Conservation (phyloP, 2,797 vertebrate species). For the Eleutherodactylus coqui region DNA sequence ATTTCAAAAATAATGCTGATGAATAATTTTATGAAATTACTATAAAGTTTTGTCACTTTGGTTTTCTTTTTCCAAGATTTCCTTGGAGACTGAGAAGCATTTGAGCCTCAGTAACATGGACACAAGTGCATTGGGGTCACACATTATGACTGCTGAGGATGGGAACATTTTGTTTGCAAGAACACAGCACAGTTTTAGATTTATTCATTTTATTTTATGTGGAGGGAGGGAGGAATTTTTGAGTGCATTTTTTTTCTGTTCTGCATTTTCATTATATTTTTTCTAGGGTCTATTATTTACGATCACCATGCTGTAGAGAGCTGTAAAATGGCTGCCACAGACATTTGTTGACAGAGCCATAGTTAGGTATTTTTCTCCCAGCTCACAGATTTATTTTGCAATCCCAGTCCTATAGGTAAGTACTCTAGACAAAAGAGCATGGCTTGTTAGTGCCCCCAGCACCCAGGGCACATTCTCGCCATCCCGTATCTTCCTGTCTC, state of each 20-base stretch:
- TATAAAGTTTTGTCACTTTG: not conserved
- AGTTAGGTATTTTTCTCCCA: too few relatives aligned
- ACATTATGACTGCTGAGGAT: constrained; percentile 1
- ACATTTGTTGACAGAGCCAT: too few relatives aligned
- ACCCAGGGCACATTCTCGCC: too few relatives aligned
- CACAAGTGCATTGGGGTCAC: constrained; percentile 20
- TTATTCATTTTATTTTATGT: constrained; percentile 26
- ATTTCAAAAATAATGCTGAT: not conserved
- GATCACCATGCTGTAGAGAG: not conserved
- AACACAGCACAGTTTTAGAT: not conserved
- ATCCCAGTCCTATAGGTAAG: too few relatives aligned
- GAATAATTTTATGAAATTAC: not conserved
- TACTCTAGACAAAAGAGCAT: too few relatives aligned
- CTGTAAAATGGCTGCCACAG: not conserved
- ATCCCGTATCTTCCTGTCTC: too few relatives aligned
- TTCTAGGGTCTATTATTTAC: not conserved
- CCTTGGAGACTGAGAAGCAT: constrained; percentile 2
- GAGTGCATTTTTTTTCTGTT: not conserved
- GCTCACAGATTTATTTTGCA: too few relatives aligned
- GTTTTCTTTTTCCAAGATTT: not conserved
- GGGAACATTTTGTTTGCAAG: constrained; percentile 36
- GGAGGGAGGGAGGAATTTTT: not conserved
- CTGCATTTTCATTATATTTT: not conserved
- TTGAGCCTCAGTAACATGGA: not conserved
- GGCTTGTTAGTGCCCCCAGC: too few relatives aligned